phyloP scores from a whole-genome alignment of 2,888 invertebrate genomes.

The Drosophila lutescens region DNA sequence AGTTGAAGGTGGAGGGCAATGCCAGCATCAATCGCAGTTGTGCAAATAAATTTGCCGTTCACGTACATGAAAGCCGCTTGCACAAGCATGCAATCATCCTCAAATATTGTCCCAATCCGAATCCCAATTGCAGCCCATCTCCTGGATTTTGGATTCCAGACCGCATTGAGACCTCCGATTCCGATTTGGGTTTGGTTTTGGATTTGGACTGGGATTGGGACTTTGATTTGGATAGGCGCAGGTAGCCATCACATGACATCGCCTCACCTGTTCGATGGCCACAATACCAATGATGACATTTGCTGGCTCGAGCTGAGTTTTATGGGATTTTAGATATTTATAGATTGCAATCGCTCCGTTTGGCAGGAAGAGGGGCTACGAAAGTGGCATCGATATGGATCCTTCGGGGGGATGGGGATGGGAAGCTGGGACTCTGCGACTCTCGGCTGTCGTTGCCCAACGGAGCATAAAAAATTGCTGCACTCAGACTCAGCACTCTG shows the following conservation, averaged over 20 bases:
- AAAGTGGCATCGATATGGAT: constrained; percentile 37
- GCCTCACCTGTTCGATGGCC: constrained; percentile 17
- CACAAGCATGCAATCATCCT: constrained; percentile 79
- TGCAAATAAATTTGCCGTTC: constrained; percentile 78
- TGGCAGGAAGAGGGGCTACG: not conserved
- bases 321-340: constrained; percentile 77
- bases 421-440: not conserved
- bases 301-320: constrained; percentile 66
- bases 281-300: constrained; percentile 62
- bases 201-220: not conserved
- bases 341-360: constrained; percentile 63
- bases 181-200: not conserved
- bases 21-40: constrained; percentile 72
- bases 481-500: constrained; percentile 38
- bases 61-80: constrained; percentile 79
- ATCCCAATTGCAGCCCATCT: constrained; percentile 27
- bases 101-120: constrained; percentile 74
- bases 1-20: constrained; percentile 4
- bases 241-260: not conserved
- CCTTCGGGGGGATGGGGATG: not conserved
- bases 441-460: constrained; percentile 51
- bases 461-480: constrained; percentile 71
- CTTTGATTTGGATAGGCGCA: constrained; percentile 4
- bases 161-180: constrained; percentile 6
- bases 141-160: constrained; percentile 7